Base-by-base conservation (phyloP, 1,140 invertebrate genomes). In the Drosophila pachea region DNA sequence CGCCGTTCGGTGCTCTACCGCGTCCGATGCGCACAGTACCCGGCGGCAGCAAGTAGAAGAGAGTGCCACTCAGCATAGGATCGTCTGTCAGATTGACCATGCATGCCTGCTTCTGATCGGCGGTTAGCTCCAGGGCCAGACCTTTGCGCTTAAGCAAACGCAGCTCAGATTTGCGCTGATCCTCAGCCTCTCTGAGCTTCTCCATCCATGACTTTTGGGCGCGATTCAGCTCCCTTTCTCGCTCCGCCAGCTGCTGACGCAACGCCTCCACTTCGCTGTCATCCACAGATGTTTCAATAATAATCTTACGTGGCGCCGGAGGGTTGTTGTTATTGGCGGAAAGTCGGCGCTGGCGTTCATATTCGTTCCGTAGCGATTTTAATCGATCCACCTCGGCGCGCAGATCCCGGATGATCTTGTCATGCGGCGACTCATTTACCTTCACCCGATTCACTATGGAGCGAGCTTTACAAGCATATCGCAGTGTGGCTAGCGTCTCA, bases 381-480 rank as follows among this genome's bases (percentile, higher is more conserved):
- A 95, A 87, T 40, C 92, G 90, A 61, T 93, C 91, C 32, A 95
- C 93, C 91, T 96, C 95, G 7, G 98, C 94, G 5, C 95, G 90
- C 12, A 97, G 91, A 76, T 96, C 95, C 47, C 94, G 90, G 61
- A 97, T 96, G 32, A 96, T 91, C 89, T 95, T 95, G 33, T 96
- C 95, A 78, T 96, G 96, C 0, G 94, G 93, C 90, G 96, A 95
- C 87, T 98, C 97, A 90, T 98, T 98, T 66, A 98, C 95, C 38
- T 95, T 97, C 0, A 97, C 96, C 77, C 97, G 95, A 88, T 98
- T 98, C 79, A 98, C 96, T 63, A 98, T 98, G 60, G 95, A 95
- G 81, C 97, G 93, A 0, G 97, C 97, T 82, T 95, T 93, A 86
- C 94, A 95, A 5, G 95, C 95, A 86, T 97, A 97, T 11, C 97